phyloP scores from a whole-genome alignment of 2,888 invertebrate species.

The Priocnemis perturbator region DNA sequence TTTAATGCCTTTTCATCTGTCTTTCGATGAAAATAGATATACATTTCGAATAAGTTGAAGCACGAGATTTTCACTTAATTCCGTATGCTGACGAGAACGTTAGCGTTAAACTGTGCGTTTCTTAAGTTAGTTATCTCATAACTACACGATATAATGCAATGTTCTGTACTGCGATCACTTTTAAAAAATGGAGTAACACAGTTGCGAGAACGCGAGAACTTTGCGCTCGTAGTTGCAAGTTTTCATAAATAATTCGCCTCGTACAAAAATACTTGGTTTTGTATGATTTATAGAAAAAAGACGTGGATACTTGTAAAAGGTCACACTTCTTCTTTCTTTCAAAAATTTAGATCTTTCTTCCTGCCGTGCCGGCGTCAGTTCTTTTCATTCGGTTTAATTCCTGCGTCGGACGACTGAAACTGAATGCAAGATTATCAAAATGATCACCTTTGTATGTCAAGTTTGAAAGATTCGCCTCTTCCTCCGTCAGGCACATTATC shows the following conservation, averaged over 20 bases:
- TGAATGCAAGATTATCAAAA: constrained; percentile 65
- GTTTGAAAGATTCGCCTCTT: constrained; percentile 34
- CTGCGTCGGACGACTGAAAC: constrained; percentile 34
- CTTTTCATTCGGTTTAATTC: constrained; percentile 4
- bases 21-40: neutral
- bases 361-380: no score
- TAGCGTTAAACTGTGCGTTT: neutral
- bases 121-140: neutral
- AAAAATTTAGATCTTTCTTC: no score
- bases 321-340: constrained; percentile 11
- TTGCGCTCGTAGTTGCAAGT: no score
- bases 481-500: neutral
- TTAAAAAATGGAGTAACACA: no score
- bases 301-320: no score
- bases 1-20: neutral
- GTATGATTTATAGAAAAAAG: no score
- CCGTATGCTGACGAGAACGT: no score
- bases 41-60: neutral
- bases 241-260: no score
- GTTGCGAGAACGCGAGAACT: no score
- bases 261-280: no score
- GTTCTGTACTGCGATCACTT: no score
- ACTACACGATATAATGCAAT: no score
- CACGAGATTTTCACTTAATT: neutral
- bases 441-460: constrained; percentile 49